Percentiles rank a stretch among this genome's conserved stretches.
Conservation (phyloP, 2,113 vertebrate species). For the Trematomus loennbergii region DNA sequence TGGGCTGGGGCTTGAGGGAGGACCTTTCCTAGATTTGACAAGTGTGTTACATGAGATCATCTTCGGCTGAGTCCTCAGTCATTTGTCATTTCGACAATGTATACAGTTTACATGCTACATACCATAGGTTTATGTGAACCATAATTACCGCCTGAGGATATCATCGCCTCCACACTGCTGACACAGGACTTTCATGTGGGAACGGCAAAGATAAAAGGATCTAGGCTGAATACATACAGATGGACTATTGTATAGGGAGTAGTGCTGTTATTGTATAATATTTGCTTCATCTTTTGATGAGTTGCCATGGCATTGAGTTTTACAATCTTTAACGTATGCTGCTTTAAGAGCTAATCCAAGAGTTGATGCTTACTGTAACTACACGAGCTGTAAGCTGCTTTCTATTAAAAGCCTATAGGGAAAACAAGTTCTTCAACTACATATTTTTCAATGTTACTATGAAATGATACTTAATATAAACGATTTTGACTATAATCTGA, state of each 20-base stretch:
- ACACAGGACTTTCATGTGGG: slow-evolving; percentile 43
- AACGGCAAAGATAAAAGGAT: slow-evolving; percentile 49
- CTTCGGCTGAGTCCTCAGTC: not conserved
- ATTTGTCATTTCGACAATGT: not conserved
- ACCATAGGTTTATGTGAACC: slow-evolving; percentile 43
- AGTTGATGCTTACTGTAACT: slow-evolving; percentile 1
- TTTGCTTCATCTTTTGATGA: slow-evolving; percentile 32
- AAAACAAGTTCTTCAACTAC: not conserved
- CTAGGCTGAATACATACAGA: slow-evolving; percentile 38
- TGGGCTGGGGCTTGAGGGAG: not conserved
- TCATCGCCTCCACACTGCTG: slow-evolving; percentile 43
- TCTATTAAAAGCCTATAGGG: not conserved
- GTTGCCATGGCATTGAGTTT: not conserved
- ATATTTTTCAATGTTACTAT: not conserved
- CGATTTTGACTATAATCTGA: not conserved
- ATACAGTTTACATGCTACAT: not conserved
- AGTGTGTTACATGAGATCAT: not conserved
- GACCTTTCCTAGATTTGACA: not conserved
- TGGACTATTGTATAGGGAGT: slow-evolving; percentile 3
- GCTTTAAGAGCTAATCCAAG: slow-evolving; percentile 4
- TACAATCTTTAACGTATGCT: not conserved
- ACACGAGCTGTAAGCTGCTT: not conserved
- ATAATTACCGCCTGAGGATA: slow-evolving; percentile 56
- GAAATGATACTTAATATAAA: slow-evolving; percentile 31
- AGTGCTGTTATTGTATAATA: slow-evolving; percentile 1